These are phyloP conservation scores for Lithobates sylvaticus DNA, from an alignment of 2,797 vertebrate species.

Conservation along the genomic window DNA sequence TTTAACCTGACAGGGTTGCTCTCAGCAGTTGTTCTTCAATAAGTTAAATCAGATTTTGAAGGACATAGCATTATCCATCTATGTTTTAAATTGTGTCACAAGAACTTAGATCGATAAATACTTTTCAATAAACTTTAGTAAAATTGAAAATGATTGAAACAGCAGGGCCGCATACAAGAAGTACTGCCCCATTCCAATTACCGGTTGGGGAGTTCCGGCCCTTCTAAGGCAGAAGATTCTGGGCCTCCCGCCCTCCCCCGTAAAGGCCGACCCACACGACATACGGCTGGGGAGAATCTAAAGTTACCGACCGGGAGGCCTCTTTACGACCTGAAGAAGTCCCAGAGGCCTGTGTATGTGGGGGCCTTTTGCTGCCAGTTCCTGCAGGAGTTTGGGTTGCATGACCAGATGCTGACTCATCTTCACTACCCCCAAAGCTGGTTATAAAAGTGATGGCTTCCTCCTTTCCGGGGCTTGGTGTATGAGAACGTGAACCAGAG, in stretches of 20 bases:
- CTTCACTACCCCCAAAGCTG: conserved; percentile 94
- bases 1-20: no score
- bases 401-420: conserved; percentile 78
- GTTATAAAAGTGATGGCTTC: conserved; percentile 98
- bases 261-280: conserved; percentile 43
- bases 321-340: conserved; percentile 90
- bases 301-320: conserved; percentile 97
- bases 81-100: no score
- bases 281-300: conserved; percentile 69
- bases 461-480: conserved; percentile 83
- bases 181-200: conserved; percentile 60
- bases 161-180: conserved; percentile 17
- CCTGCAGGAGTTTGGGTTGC: conserved; percentile 67
- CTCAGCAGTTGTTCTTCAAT: no score
- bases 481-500: conserved; percentile 89
- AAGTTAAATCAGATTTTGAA: no score
- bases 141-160: neutral
- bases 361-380: conserved; percentile 76
- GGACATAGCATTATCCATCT: no score
- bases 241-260: conserved; percentile 54
- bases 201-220: conserved; percentile 57
- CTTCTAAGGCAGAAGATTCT: conserved; percentile 53
- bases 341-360: conserved; percentile 65
- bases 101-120: no score
- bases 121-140: neutral